Base-by-base conservation (phyloP, 2,113 vertebrate species). In the Actenoides lindsayi region DNA sequence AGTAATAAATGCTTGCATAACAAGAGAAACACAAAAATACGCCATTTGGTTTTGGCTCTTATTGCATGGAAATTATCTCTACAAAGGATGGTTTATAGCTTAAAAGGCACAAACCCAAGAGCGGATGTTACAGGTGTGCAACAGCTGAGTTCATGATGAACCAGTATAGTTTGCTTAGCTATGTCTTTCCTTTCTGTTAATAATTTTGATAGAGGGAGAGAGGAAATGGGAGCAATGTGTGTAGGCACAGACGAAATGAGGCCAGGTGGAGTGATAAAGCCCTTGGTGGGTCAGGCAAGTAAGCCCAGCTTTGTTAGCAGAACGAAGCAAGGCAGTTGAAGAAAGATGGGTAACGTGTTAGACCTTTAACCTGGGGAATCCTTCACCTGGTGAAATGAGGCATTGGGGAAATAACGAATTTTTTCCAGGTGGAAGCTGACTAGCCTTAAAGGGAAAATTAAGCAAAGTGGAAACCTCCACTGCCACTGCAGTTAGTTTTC, bases 361-460 rank as follows among this genome's bases (percentile, higher is more conserved):
- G 48, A 70, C 86, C 87, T 90, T 95, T 86, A 93, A 95, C 75
- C 51, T 50, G n/a, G 64, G 84, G 68, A 92, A 95, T 90, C 56
- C 76, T 86, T 96, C 78, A 83, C 59, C 35, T 63, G n/a, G 33
- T 78, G 73, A 93, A 94, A 83, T 0, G 20, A 88, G 76, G 42
- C 82, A 59, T 0, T 80, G 82, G 71, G 64, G 85, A 93, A 90
- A 92, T n/a, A 53, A 83, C 48, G 67, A 89, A 83, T 37, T 73
- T 60, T 30, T 54, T 96, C 87, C 90, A 80, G 67, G 83, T 62
- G 48, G 94, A 87, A 74, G 68, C 8, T 91, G 69, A 60, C 35
- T 63, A 77, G 48, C 7, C 60, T 78, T 68, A 54, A 84, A 78
- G 57, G 17, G 46, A 88, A 83, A 93, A 90, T 64, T 42, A 71